A percentile compares a stretch with the other conserved stretches of the same genome.
These are phyloP conservation scores for Aphidius gifuensis DNA, from an alignment of 1,140 invertebrate genomes.

Conservation along the genomic window DNA sequence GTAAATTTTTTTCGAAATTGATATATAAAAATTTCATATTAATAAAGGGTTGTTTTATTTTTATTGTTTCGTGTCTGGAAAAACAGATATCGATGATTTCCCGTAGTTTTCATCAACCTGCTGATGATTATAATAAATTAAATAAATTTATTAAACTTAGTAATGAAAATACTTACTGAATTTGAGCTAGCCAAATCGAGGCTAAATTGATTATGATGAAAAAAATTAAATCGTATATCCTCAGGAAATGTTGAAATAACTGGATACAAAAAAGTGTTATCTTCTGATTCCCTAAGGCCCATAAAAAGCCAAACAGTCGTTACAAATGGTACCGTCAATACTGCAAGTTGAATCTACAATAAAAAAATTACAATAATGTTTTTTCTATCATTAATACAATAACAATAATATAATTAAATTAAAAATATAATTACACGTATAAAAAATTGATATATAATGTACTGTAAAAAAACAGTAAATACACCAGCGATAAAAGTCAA, in stretches of 20 bases:
- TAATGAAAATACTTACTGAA: no score
- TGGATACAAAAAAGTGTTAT: constrained; percentile 34
- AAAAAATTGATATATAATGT: constrained; percentile 34
- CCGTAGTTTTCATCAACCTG: no score
- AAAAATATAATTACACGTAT: constrained; percentile 28
- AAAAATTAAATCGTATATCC: constrained; percentile 33
- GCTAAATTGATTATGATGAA: no score
- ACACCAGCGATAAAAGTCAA: constrained; percentile 43
- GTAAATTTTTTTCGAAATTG: no score
- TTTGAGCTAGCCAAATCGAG: no score
- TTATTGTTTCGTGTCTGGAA: no score
- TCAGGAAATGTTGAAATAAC: constrained; percentile 42
- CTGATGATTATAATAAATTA: no score
- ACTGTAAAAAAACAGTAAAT: constrained; percentile 47
- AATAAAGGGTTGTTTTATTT: no score
- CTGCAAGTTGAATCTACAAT: constrained; percentile 42
- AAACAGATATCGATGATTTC: no score
- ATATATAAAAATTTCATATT: no score
- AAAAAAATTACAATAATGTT: constrained; percentile 13
- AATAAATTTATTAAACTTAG: no score
- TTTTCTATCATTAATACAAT: neutral
- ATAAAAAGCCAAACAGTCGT: constrained; percentile 47
- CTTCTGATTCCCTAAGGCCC: constrained; percentile 34
- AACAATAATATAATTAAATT: neutral
- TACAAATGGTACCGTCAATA: constrained; percentile 49